Evolutionary conservation across 2,797 vertebrate species (phyloP), one percentile per base, ranked within the genome.

Genomic region (Macrochelys suwanniensis): DNA sequence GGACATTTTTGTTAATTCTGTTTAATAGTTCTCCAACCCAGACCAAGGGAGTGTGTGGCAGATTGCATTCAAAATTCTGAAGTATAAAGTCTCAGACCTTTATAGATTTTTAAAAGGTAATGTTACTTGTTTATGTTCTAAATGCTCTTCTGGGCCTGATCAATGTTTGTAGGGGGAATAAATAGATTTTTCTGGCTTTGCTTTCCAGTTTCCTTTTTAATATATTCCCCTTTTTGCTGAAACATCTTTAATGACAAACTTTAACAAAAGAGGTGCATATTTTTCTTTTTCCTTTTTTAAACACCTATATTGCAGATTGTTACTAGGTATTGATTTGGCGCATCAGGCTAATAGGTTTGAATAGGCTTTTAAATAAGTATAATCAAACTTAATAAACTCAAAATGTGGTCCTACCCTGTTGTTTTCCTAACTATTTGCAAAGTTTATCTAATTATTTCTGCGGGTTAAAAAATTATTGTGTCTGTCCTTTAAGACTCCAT

Each of bases 111-210:
- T 94, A 88, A 83, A 78, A 13, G 19, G 21, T 1, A 1, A 25
- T 59, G 50, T 93, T 61, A 13, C 71, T 76, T 83, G 59, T 87
- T 91, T 81, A 21, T 84, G 1, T 77, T 83, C 50, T 92, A 80
- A 82, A 79, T 81, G 90, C 25, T 47, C 74, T 25, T 76, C 45
- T 15, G 25, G 47, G 45, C 26, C n/a, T 86, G 10, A n/a, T 83
- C 71, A 91, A 57, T 15, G 84, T 76, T 61, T 84, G 76, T 88
- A 49, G 84, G 68, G 89, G 65, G 61, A 95, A 88, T 79, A 65
- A 81, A 57, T 57, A 65, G 74, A 45, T 47, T 25, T 53, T 76
- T 76, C 13, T 28, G 42, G 25, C 26, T 33, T 84, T 81, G 16
- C 79, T 95, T 96, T 90, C 16, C 25, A 47, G 19, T 91, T 90